phyloP scores from a whole-genome alignment of 2,113 vertebrate species.

The Orientallactaga bullata region DNA sequence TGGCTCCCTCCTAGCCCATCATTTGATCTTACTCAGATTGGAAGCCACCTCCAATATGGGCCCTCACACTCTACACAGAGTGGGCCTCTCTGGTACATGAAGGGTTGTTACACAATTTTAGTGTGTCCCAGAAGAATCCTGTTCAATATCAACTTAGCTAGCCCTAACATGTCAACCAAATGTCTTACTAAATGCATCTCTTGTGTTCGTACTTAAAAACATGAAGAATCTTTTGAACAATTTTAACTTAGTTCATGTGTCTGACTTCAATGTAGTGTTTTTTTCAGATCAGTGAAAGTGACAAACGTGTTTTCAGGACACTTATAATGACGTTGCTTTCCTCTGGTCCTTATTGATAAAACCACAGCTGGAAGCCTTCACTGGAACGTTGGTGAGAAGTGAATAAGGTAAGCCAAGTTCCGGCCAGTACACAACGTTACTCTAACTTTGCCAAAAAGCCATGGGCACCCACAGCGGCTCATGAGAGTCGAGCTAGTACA shows the following conservation, averaged over 20 bases:
- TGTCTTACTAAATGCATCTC: not conserved
- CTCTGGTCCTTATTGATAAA: not conserved
- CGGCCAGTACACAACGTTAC: rapidly evolving
- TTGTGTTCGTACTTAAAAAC: not conserved
- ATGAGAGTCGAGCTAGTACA: not conserved
- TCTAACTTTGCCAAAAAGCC: not conserved
- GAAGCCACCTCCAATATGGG: not conserved
- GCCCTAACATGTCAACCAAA: not conserved
- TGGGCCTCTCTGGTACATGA: not conserved
- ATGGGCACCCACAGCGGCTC: not conserved
- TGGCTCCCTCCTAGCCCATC: not conserved
- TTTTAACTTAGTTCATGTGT: not conserved
- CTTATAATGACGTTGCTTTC: not conserved
- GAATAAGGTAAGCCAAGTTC: not conserved
- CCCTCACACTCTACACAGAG: not conserved
- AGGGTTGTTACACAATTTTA: not conserved
- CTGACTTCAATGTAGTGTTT: not conserved
- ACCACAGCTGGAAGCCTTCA: not conserved
- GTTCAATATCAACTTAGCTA: not conserved
- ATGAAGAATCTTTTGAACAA: not conserved
- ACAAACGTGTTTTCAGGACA: not conserved
- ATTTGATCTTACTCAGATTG: not conserved
- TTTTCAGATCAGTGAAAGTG: not conserved
- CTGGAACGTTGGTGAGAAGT: not conserved
- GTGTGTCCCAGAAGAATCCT: not conserved